Percentiles rank a stretch among this genome's conserved stretches.
phyloP scores from a whole-genome alignment of 2,113 vertebrate species.

The Odocoileus virginianus region DNA sequence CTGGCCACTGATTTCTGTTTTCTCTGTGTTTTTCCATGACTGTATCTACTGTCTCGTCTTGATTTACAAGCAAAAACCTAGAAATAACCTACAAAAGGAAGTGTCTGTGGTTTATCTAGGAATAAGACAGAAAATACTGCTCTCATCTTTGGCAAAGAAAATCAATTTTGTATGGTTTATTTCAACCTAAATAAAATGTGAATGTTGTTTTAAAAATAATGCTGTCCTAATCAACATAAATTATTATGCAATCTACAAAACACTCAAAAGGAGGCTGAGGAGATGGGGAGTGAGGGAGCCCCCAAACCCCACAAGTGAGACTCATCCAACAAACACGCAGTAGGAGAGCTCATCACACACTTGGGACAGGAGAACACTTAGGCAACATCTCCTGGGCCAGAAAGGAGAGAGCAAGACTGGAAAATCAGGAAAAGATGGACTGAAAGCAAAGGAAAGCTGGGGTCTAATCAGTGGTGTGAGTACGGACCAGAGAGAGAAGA shows the following conservation, averaged over 20 bases:
- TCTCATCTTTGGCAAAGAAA: not conserved
- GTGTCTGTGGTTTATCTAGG: not conserved
- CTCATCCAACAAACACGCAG: not conserved
- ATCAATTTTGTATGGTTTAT: not conserved
- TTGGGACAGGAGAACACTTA: not conserved
- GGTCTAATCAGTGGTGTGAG: not conserved
- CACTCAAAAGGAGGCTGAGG: not conserved
- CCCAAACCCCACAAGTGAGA: not conserved
- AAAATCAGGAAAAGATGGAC: not conserved
- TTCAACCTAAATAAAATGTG: not conserved
- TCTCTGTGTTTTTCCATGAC: not conserved
- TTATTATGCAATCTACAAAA: not conserved
- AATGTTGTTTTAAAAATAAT: not conserved
- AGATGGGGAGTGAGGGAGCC: not conserved
- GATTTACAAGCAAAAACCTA: not conserved
- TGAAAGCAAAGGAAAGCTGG: not conserved
- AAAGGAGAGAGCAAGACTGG: not conserved
- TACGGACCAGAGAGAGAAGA: not conserved
- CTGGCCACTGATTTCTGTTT: not conserved
- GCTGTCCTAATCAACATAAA: not conserved
- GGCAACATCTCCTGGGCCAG: not conserved
- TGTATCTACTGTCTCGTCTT: not conserved
- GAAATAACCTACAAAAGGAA: not conserved
- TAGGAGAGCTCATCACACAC: not conserved
- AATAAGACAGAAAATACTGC: not conserved